Base-by-base conservation (phyloP, 2,113 vertebrate species). In the Aleadryas rufinucha region DNA sequence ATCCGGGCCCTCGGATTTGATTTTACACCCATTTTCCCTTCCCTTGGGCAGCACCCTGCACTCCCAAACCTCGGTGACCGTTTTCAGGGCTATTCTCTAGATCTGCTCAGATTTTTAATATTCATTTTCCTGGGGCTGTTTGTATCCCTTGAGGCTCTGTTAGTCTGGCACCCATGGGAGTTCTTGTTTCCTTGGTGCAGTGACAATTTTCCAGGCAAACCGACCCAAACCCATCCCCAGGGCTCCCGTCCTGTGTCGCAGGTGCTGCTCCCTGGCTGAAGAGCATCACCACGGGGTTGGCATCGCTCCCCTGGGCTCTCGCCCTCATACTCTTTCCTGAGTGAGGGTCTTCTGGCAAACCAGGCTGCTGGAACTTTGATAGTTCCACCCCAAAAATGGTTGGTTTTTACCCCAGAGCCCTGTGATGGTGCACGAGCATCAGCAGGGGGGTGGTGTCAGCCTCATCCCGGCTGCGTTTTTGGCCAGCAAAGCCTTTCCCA, bases 171-270 rank as follows among this genome's bases (percentile, higher is more conserved):
- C 37, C 22, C 3, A 4, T 0, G 16, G 93, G 31, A 69, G 26
- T 16, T 61, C 16, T 26, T 15, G 9, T 44, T 60, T 14, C n/a
- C 45, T 35, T 5, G 28, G 20, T 35, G 3, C 45, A 72, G 4
- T 13, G 49, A 24, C 37, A 9, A 0, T 37, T 69, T 79, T 49
- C 21, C 22, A 45, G 26, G 31, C 44, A 59, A 66, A 45, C 7
- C 2, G 4, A 57, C 33, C n/a, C 64, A 27, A 81, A 9, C 9
- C 11, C 35, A 30, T 5, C 7, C 5, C 69, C 53, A 16, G 80
- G 11, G 4, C 13, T 3, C 14, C 9, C 0, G 1, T 4, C 5
- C 56, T 3, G 31, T 2, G 22, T 70, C 2, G 14, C 8, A 3
- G 21, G 5, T 2, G 63, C 50, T n/a, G 68, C 66, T 77, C 30